Evolutionary conservation across 2,888 invertebrate species (phyloP).

Genomic region (Epistrophella euchroma): DNA sequence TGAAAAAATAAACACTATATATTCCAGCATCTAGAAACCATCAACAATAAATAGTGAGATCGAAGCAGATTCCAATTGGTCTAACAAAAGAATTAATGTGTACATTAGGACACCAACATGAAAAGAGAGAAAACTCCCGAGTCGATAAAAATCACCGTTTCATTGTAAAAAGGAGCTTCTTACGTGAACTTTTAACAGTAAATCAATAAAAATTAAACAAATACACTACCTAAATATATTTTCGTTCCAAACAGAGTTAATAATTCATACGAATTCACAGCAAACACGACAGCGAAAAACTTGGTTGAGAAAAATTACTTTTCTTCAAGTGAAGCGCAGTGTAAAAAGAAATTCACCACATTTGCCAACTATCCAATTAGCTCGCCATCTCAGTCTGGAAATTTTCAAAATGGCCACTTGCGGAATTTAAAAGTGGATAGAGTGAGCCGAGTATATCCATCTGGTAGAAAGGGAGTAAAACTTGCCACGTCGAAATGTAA

Average conservation of each 20-base stretch:
- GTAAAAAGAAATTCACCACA: conserved; percentile 68
- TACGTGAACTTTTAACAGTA: conserved; percentile 36
- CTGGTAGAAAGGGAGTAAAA: conserved; percentile 50
- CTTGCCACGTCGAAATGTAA: conserved; percentile 74
- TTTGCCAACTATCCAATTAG: conserved; percentile 65
- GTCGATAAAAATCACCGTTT: conserved; percentile 26
- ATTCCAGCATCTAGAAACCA: conserved; percentile 45
- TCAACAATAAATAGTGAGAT: conserved; percentile 50
- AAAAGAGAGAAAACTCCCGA: conserved; percentile 16
- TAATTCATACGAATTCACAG: conserved; percentile 66
- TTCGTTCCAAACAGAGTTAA: conserved; percentile 53
- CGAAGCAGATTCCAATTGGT: conserved; percentile 40
- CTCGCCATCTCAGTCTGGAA: conserved; percentile 49
- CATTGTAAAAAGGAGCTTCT: conserved; percentile 37
- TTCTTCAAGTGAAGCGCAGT: conserved; percentile 68
- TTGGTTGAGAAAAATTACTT: conserved; percentile 69
- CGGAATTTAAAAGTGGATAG: conserved; percentile 34
- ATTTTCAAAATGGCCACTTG: conserved; percentile 73
- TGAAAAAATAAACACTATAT: conserved; percentile 37
- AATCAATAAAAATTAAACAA: conserved; percentile 44
- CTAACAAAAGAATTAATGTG: conserved; percentile 42
- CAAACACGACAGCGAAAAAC: conserved; percentile 74
- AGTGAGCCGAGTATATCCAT: conserved; percentile 18
- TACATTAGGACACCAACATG: conserved; percentile 27
- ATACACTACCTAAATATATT: conserved; percentile 52